Evolutionary conservation across 2,113 vertebrate species (phyloP), one percentile per base, ranked within the genome.

Genomic region (Thamnophis sirtalis): DNA sequence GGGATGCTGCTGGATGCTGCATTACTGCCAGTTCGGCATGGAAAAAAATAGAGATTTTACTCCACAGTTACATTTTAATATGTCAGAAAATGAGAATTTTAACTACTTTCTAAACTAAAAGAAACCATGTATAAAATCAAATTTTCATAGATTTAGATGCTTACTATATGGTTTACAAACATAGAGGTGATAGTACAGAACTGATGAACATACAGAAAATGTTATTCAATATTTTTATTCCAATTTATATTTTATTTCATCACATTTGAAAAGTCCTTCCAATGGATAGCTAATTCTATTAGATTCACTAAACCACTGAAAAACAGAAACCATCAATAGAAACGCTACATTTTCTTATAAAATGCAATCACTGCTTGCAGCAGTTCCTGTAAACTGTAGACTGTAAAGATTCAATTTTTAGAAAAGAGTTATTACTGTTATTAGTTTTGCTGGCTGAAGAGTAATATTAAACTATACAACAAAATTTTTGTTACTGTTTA

Each of bases 281-380:
- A 92, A 88, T 56, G 91, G 55, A 56, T 49, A 88, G 51, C 55
- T 54, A 56, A 73, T 55, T 92, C 43, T 92, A 53, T 53, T 54
- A 73, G 63, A 80, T 28, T 38, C 8, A 87, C 92, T 84, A 89
- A 88, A 88, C 10, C 17, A 90, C 49, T 55, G 9, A 51, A 68
- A 60, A 88, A 4, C 50, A 91, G 92, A 93, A 19, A 55, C 6
- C 73, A 89, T 86, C 24, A 86, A 51, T 8, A 91, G 87, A 93
- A 92, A 86, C 0, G 54, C 68, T 54, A 60, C 5, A 92, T 63
- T n/a, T 28, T 4, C 4, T 26, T 5, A 17, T 89, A 90, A 5
- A 22, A 58, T 60, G 56, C 43, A 91, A 49, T 63, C 26, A 26
- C 51, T 51, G 84, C 49, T 38, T 49, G 48, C 15, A 51, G 10